Evolutionary conservation across 1,140 invertebrate species (phyloP), one percentile per base, ranked within the genome.

Genomic region (Fopius arisanus): DNA sequence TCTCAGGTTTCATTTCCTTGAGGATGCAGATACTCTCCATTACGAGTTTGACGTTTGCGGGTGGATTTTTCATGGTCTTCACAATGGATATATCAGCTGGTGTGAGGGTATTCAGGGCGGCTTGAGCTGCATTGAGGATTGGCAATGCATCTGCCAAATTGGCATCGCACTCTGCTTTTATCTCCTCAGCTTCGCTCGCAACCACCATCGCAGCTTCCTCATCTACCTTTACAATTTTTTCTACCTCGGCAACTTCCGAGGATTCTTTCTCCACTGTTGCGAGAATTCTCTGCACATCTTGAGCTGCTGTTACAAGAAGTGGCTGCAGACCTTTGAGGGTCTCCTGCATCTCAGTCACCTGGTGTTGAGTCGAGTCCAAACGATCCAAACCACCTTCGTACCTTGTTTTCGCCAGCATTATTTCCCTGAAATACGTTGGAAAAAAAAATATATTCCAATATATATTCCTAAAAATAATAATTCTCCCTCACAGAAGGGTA

Each of bases 11-110:
- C 1, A 96, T 88, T 79, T 93, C 92, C 92, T 96, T 94, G 75
- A 99, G 90, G 78, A 99, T 96, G 82, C 97, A 99, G 75, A 99
- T 92, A 67, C 96, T 96, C 88, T 99, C 97, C 95, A 99, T 97
- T 0, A 98, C 96, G 68, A 99, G 89, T 81, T 94, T 95, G 4
- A 99, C 95, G 71, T 94, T 95, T 81, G 93, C 92, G 0, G 98
- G 97, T 1, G 98, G 98, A 89, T 94, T 97, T 89, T 98, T 98
- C 97, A 99, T 99, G 0, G 96, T 94, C 89, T 98, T 98, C 3
- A 99, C 95, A 51, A 97, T 91, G 29, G 96, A 95, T 66, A 99
- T 97, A 87, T 99, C 98, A 16, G 93, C 90, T 3, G 93, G 92
- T 41, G 97, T 98, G 3, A 99, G 89, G 0, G 96, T 98, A 79